These are phyloP conservation scores for Tridacna gigas DNA, from an alignment of 2,888 invertebrate species.

Conservation along the genomic window DNA sequence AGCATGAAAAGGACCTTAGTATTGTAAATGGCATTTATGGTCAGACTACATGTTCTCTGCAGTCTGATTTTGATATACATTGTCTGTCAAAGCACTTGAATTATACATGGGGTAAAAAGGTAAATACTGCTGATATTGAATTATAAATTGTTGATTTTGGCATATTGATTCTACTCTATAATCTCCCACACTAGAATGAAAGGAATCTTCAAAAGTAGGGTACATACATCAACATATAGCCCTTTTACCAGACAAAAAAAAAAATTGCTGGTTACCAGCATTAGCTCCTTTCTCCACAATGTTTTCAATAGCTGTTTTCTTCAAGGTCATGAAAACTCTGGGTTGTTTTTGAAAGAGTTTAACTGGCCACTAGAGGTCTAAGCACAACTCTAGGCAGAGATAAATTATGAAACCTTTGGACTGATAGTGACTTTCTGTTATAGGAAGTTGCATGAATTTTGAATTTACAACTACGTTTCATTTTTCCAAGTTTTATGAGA, in stretches of 20 bases:
- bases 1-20: too few species aligned
- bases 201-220: background rate
- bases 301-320: background rate
- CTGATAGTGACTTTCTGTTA: too few species aligned
- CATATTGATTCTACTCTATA: background rate
- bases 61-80: background rate
- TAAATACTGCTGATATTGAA: background rate
- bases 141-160: constrained; percentile 7
- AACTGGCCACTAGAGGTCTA: too few species aligned
- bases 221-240: too few species aligned
- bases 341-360: too few species aligned
- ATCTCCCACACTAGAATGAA: constrained; percentile 2
- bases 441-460: too few species aligned
- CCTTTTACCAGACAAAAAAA: background rate
- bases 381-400: too few species aligned
- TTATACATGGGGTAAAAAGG: background rate
- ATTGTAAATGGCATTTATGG: too few species aligned
- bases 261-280: background rate
- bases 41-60: too few species aligned
- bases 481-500: too few species aligned
- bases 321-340: background rate
- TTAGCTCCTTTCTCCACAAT: background rate
- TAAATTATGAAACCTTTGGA: too few species aligned
- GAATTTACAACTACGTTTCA: too few species aligned
- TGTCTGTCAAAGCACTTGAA: background rate